A percentile compares a stretch with the other conserved stretches of the same genome.
Evolutionary conservation across 1,140 invertebrate species (phyloP).

Genomic region (Ladona fulva): DNA sequence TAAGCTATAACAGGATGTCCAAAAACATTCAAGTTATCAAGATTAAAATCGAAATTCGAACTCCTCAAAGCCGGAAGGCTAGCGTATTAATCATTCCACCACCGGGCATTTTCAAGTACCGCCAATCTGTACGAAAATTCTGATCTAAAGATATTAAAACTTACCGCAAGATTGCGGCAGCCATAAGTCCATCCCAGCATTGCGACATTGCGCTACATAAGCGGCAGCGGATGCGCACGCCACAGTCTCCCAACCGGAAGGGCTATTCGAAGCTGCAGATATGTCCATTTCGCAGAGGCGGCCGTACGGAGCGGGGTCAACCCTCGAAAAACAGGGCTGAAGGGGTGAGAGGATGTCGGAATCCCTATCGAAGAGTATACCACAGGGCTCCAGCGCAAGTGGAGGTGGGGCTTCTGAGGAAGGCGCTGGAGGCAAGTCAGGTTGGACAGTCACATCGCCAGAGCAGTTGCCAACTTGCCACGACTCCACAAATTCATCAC

Average conservation of each 20-base stretch:
- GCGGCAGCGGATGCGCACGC: conserved; percentile 37
- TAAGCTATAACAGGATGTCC: too few relatives aligned
- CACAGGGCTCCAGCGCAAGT: conserved; percentile 32
- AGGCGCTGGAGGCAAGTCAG: background rate
- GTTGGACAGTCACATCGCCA: conserved; percentile 30
- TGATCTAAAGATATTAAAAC: too few relatives aligned
- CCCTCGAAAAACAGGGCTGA: conserved; percentile 40
- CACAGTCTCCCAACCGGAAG: conserved; percentile 31
- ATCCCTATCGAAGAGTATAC: conserved; percentile 31
- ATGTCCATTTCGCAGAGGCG: conserved; percentile 32
- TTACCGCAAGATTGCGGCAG: conserved; percentile 38
- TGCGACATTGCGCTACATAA: conserved; percentile 37
- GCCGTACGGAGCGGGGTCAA: conserved; percentile 33
- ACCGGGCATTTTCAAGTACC: too few relatives aligned
- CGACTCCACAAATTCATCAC: conserved; percentile 32
- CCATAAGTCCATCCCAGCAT: conserved; percentile 33
- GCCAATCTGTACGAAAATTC: too few relatives aligned
- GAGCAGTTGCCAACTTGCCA: conserved; percentile 33
- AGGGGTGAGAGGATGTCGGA: conserved; percentile 32
- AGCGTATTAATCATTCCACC: too few relatives aligned
- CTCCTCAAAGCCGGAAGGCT: too few relatives aligned
- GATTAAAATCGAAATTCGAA: too few relatives aligned
- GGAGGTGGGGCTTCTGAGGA: conserved; percentile 23
- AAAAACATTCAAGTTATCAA: too few relatives aligned
- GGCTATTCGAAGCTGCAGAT: background rate